Evolutionary conservation across 2,113 vertebrate species (phyloP).

Genomic region (Clarias macrocephalus): DNA sequence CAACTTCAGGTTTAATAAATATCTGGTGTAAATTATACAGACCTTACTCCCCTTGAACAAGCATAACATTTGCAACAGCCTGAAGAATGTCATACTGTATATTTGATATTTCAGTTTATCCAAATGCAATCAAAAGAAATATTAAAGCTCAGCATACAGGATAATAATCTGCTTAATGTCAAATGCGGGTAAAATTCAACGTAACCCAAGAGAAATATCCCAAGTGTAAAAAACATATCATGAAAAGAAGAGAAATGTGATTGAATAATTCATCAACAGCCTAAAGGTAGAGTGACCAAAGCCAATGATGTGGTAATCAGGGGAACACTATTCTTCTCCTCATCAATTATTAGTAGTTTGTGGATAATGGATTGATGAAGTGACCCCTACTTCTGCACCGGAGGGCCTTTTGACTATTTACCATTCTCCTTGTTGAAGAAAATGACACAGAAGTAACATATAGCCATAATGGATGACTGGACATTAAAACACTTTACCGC

Average conservation of each 20-base stretch:
- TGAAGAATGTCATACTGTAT: background rate
- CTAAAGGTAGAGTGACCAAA: constrained; percentile 51
- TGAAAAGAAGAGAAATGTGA: constrained; percentile 45
- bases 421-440: constrained; percentile 35
- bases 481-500: constrained; percentile 15
- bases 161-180: background rate
- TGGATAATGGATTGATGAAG: constrained; percentile 53
- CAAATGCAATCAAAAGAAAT: background rate
- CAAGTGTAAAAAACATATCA: constrained; percentile 30
- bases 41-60: background rate
- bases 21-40: background rate
- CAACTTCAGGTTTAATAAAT: background rate
- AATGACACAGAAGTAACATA: constrained; percentile 30
- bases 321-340: constrained; percentile 50
- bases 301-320: constrained; percentile 50
- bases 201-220: constrained; percentile 17
- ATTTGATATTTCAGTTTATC: background rate
- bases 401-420: constrained; percentile 50
- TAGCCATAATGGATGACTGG: constrained; percentile 25
- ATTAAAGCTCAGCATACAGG: background rate
- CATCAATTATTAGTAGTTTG: constrained; percentile 61
- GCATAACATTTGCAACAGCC: too few species aligned
- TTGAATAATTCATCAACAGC: constrained; percentile 58
- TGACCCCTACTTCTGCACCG: constrained; percentile 35
- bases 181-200: constrained; percentile 4